Conservation (phyloP, 2,113 vertebrate genomes). For the Propithecus coquereli region DNA sequence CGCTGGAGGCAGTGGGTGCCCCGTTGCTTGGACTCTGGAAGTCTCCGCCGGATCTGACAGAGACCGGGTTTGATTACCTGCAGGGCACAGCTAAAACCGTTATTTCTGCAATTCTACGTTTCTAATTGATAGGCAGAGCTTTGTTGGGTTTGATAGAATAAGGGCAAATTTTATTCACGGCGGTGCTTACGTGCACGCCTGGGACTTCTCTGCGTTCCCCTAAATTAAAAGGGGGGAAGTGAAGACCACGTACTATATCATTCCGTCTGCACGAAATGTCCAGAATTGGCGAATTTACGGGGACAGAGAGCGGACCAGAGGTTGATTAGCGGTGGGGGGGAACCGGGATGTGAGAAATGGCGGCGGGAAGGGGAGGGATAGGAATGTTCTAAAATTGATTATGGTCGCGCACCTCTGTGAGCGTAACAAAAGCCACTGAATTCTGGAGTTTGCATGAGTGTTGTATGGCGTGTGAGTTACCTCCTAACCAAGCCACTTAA, state of each 20-base stretch:
- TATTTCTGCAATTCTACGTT: neutral
- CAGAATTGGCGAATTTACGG: rapidly evolving
- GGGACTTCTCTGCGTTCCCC: neutral
- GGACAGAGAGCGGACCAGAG: rapidly evolving
- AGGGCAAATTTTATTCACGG: neutral
- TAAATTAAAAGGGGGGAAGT: neutral
- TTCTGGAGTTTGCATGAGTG: rapidly evolving
- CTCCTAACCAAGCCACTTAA: rapidly evolving
- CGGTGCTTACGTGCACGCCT: rapidly evolving
- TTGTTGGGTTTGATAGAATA: neutral
- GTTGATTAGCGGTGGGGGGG: neutral
- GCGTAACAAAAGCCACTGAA: rapidly evolving
- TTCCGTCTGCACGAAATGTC: rapidly evolving
- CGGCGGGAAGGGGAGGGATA: rapidly evolving
- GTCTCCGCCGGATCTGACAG: neutral
- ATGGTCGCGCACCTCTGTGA: rapidly evolving
- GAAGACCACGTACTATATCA: rapidly evolving
- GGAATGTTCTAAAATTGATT: rapidly evolving
- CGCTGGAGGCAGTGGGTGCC: neutral
- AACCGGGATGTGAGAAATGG: rapidly evolving
- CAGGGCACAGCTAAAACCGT: neutral
- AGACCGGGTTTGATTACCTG: neutral
- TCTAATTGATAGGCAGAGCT: neutral
- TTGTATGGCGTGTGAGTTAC: rapidly evolving
- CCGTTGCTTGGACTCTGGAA: neutral